Evolutionary conservation across 2,113 vertebrate genomes (phyloP).

Genomic region (Lontra canadensis): DNA sequence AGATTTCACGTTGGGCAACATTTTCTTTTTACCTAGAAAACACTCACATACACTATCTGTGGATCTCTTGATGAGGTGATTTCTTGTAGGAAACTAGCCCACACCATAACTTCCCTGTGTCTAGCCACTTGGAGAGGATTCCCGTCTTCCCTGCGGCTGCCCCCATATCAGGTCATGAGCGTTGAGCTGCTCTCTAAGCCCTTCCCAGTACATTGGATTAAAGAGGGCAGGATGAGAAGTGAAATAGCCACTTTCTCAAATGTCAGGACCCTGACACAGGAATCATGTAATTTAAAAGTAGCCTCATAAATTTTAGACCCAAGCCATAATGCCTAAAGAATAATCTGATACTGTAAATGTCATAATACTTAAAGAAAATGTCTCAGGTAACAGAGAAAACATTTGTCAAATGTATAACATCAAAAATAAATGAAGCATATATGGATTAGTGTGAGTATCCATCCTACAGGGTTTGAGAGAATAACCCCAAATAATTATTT

Average conservation of each 20-base stretch:
- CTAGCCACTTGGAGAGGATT: constrained; percentile 42
- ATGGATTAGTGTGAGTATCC: constrained; percentile 1
- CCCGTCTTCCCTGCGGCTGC: not conserved
- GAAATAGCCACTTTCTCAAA: constrained; percentile 5
- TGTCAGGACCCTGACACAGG: constrained; percentile 16
- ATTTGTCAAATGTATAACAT: constrained; percentile 54
- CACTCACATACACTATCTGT: constrained; percentile 39
- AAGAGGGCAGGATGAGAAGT: not conserved
- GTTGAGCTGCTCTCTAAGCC: not conserved
- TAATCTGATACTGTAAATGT: not conserved
- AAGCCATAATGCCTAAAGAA: constrained; percentile 41
- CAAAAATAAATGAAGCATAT: constrained; percentile 58
- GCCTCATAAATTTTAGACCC: constrained; percentile 53
- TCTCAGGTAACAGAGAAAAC: constrained; percentile 39
- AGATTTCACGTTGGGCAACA: not conserved
- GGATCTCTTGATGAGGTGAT: not conserved
- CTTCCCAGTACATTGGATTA: constrained; percentile 39
- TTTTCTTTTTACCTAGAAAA: constrained; percentile 44
- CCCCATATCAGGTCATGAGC: constrained; percentile 28
- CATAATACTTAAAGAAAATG: constrained; percentile 56
- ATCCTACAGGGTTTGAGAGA: constrained; percentile 12
- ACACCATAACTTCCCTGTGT: not conserved
- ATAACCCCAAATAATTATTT: constrained; percentile 33
- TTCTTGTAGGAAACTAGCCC: constrained; percentile 59
- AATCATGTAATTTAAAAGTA: constrained; percentile 61